Base-by-base conservation (phyloP, 2,797 vertebrate genomes). In the Podarcis lilfordi region DNA sequence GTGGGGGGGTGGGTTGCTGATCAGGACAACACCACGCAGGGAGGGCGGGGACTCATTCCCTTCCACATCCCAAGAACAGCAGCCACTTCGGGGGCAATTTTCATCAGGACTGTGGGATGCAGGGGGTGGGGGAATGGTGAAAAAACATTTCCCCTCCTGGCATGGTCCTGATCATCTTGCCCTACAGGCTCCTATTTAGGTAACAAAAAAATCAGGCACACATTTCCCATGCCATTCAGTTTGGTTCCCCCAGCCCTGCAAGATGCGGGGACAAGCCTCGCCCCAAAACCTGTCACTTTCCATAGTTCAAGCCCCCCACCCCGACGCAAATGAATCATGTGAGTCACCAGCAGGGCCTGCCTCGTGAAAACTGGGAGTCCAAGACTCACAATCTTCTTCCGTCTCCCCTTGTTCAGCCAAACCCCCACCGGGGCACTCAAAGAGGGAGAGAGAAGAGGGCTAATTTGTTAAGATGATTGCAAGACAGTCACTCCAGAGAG, bases 381-480 rank as follows among this genome's bases (percentile, higher is more conserved):
- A 55, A 40, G 59, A 29, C 7, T 25, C 76, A 35, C 17, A 27
- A n/a, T 50, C 68, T 29, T 19, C 29, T 45, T 72, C 27, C n/a
- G 4, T 29, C 59, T 64, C 85, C 59, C 50, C 68, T 50, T 50
- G 75, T 19, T 50, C 37, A 13, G 40, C 13, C 29, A 2, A 50
- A 21, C 76, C 64, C 74, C 68, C 76, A 5, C 0, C 3, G 19
- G 75, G 69, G 29, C 21, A 40, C 88, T 45, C 29, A 8, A 45
- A 13, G 64, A 59, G n/a, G 43, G n/a, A 80, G 15, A 11, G 5
- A 37, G 19, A 85, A 78, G 82, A 64, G 71, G 82, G 29, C 40
- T 80, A 32, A 88, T 74, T 75, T 81, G 88, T 66, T 43, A 76
- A 40, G 25, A 50, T 40, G 69, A 64, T n/a, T 80, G 82, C 79